A percentile compares a stretch with the other conserved stretches of the same genome.
These are phyloP conservation scores for Stegodyphus dumicola DNA, from an alignment of 1,140 invertebrate genomes.

Conservation along the genomic window DNA sequence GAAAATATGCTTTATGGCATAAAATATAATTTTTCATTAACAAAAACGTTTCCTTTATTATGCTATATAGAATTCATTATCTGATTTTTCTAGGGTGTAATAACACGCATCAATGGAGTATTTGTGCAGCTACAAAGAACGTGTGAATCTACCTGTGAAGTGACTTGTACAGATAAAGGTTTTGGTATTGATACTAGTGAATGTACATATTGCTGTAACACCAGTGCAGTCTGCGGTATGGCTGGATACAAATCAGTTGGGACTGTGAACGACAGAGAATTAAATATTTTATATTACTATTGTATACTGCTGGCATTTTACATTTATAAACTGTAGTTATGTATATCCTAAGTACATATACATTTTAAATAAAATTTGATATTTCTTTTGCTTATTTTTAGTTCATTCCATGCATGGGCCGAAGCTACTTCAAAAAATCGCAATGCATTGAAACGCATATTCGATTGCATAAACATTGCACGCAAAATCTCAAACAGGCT, in stretches of 20 bases:
- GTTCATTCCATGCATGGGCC: too few relatives aligned
- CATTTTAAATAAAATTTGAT: too few relatives aligned
- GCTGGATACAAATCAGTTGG: slow-evolving; percentile 16
- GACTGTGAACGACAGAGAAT: neutral
- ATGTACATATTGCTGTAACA: slow-evolving; percentile 35
- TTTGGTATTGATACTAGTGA: slow-evolving; percentile 35
- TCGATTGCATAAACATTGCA: too few relatives aligned
- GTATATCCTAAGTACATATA: too few relatives aligned
- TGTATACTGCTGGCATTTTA: too few relatives aligned
- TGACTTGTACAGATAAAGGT: slow-evolving; percentile 45
- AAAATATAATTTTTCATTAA: neutral
- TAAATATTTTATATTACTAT: too few relatives aligned
- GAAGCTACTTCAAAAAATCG: too few relatives aligned
- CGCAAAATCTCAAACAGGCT: too few relatives aligned
- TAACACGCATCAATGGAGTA: slow-evolving; percentile 49
- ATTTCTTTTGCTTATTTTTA: too few relatives aligned
- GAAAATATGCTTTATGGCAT: neutral
- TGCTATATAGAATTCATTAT: neutral
- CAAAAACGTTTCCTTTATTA: neutral
- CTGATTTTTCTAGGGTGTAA: slow-evolving; percentile 4
- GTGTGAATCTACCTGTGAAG: slow-evolving; percentile 33
- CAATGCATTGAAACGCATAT: too few relatives aligned
- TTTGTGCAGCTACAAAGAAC: slow-evolving; percentile 41
- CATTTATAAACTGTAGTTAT: too few relatives aligned
- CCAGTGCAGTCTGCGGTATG: slow-evolving; percentile 13